These are phyloP conservation scores for Temnothorax ravouxi DNA, from an alignment of 2,888 invertebrate species.

Conservation along the genomic window DNA sequence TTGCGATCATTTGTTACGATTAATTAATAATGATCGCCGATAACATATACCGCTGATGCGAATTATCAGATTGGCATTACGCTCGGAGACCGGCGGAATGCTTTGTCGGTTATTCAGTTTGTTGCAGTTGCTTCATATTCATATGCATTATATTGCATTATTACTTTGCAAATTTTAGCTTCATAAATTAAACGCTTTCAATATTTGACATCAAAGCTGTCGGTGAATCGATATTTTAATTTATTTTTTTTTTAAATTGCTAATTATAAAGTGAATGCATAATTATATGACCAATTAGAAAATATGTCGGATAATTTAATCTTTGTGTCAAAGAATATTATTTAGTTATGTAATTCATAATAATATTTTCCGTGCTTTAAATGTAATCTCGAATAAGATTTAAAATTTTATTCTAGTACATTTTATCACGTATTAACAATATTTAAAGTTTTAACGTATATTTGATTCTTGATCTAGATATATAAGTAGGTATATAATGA, in stretches of 20 bases:
- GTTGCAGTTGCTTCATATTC: conserved; percentile 16
- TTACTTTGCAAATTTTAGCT: conserved; percentile 1
- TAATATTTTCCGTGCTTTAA: neutral
- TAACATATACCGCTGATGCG: conserved; percentile 15
- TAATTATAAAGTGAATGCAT: neutral
- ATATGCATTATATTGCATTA: conserved; percentile 18
- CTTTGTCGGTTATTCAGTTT: conserved; percentile 25
- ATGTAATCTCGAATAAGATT: neutral
- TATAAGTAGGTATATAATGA: neutral
- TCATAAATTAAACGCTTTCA: conserved; percentile 18
- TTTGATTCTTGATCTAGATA: neutral
- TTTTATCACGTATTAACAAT: neutral
- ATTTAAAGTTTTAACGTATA: neutral
- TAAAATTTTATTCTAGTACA: neutral
- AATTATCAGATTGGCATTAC: conserved; percentile 31
- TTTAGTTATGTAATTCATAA: neutral
- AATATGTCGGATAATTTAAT: conserved; percentile 26
- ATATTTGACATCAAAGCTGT: neutral
- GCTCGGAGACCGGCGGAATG: conserved; percentile 1
- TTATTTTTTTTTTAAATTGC: conserved; percentile 22
- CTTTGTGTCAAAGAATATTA: neutral
- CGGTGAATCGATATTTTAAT: neutral
- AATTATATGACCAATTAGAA: neutral
- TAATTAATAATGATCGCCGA: conserved; percentile 50
- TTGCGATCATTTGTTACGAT: conserved; percentile 24